These are phyloP conservation scores for Pseudochromis fuscus DNA, from an alignment of 2,797 vertebrate genomes.

Conservation along the genomic window DNA sequence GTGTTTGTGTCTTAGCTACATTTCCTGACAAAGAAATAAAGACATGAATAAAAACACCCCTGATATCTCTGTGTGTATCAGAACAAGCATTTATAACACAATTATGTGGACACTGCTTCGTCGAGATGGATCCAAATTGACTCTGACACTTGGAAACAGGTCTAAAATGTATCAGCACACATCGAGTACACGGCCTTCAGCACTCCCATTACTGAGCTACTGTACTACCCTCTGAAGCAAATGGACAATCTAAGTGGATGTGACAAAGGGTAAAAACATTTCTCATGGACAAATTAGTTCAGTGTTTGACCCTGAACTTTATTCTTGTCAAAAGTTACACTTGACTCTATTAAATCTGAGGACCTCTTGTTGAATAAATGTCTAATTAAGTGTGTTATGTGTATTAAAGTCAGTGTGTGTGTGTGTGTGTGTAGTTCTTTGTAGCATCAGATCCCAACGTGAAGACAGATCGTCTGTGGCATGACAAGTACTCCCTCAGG, in stretches of 20 bases:
- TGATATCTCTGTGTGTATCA: background rate
- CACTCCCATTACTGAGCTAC: background rate
- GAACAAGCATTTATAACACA: background rate
- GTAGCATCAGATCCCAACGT: slow-evolving; percentile 98
- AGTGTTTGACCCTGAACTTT: background rate
- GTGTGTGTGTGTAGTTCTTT: slow-evolving; percentile 89
- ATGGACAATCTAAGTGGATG: slow-evolving; percentile 29
- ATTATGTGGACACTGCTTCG: background rate
- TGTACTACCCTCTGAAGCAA: slow-evolving; percentile 11
- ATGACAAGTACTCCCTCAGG: slow-evolving; percentile 98
- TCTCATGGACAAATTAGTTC: background rate
- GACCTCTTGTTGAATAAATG: too few relatives aligned
- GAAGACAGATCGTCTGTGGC: slow-evolving; percentile 97
- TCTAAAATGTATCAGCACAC: background rate
- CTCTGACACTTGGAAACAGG: background rate
- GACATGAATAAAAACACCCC: too few relatives aligned
- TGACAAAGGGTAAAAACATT: slow-evolving; percentile 34
- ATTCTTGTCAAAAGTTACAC: background rate
- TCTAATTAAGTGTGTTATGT: background rate
- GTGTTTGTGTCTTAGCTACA: too few relatives aligned
- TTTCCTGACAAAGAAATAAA: too few relatives aligned
- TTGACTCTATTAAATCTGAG: background rate
- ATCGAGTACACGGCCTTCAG: slow-evolving; percentile 9
- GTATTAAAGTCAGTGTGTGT: background rate
- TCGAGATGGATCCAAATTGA: background rate